phyloP scores from a whole-genome alignment of 1,140 invertebrate species.

The Palaemon carinicauda region DNA sequence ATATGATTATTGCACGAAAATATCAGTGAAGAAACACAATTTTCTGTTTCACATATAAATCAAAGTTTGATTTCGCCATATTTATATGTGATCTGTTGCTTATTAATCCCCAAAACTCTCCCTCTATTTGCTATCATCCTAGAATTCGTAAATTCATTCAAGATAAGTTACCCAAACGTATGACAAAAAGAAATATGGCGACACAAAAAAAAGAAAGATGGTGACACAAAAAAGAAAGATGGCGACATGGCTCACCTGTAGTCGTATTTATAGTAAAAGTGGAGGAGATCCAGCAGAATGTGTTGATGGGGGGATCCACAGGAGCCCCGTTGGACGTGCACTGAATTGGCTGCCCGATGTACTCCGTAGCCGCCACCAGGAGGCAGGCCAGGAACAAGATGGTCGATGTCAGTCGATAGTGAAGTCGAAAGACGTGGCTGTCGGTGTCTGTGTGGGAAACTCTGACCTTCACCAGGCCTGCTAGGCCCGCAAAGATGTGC shows the following conservation, averaged over 20 bases:
- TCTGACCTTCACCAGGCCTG: slow-evolving; percentile 52
- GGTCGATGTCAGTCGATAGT: slow-evolving; percentile 88
- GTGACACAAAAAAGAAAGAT: background rate
- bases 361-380: slow-evolving; percentile 88
- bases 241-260: slow-evolving; percentile 11
- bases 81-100: background rate
- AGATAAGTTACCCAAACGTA: too few relatives aligned
- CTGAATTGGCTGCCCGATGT: slow-evolving; percentile 89
- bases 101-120: too few relatives aligned
- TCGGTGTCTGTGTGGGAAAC: slow-evolving; percentile 66
- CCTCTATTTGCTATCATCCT: too few relatives aligned
- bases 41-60: too few relatives aligned
- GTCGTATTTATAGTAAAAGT: slow-evolving; percentile 77
- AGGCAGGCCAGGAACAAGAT: slow-evolving; percentile 71
- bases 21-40: too few relatives aligned
- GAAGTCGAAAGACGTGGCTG: slow-evolving; percentile 88
- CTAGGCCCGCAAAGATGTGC: slow-evolving; percentile 21
- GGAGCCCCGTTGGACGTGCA: slow-evolving; percentile 78
- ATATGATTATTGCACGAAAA: too few relatives aligned
- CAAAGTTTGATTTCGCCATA: too few relatives aligned
- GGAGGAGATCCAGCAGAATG: slow-evolving; percentile 91
- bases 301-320: slow-evolving; percentile 82
- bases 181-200: too few relatives aligned
- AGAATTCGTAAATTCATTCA: too few relatives aligned
- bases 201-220: too few relatives aligned